Evolutionary conservation across 2,797 vertebrate species (phyloP).

Genomic region (Myotis myotis): DNA sequence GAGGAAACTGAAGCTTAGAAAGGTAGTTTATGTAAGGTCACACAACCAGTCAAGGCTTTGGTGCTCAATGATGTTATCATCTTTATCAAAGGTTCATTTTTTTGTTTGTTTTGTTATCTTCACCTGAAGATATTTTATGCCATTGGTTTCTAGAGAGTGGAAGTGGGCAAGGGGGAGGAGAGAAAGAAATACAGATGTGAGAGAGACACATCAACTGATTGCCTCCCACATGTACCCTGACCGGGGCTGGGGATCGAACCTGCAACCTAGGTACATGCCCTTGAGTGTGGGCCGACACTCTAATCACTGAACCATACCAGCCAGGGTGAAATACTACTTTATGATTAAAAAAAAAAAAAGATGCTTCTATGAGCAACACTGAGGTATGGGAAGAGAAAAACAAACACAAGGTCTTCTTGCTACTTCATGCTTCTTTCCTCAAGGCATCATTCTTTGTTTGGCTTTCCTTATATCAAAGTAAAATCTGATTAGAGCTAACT

Average conservation of each 20-base stretch:
- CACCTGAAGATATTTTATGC: background rate
- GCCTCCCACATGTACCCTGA: background rate
- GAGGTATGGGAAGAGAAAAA: background rate
- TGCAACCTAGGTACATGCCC: background rate
- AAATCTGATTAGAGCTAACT: background rate
- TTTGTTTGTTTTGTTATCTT: background rate
- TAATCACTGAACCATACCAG: background rate
- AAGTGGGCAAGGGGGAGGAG: background rate
- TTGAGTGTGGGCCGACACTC: background rate
- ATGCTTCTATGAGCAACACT: background rate
- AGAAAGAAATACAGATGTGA: background rate
- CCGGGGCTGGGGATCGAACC: background rate
- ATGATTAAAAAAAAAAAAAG: background rate
- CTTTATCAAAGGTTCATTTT: background rate
- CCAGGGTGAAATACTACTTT: background rate
- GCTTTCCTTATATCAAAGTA: background rate
- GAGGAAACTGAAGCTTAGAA: constrained; percentile 18
- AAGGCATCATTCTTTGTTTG: background rate
- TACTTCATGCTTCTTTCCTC: background rate
- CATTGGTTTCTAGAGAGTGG: background rate
- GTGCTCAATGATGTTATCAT: background rate
- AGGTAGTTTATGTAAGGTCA: background rate
- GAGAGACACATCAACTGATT: background rate
- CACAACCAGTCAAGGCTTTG: background rate
- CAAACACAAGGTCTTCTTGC: background rate